Conservation (phyloP, 1,140 invertebrate genomes). For the Aphelenchoides fujianensis region DNA sequence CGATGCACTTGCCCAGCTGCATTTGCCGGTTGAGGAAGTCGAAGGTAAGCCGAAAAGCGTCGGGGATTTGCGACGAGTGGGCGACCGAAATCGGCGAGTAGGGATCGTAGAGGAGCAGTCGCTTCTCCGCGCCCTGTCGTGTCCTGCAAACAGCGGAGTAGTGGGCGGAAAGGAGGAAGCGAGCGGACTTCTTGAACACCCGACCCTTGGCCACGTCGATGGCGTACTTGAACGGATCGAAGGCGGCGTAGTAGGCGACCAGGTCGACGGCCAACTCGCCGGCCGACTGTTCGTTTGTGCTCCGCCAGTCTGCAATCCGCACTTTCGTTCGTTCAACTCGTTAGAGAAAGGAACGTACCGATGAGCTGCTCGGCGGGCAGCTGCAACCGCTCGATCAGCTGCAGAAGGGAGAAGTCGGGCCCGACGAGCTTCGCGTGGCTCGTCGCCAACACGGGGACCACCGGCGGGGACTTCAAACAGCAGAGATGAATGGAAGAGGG, state of each 20-base stretch:
- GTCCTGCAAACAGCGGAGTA: neutral
- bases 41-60: neutral
- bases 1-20: neutral
- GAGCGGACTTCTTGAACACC: conserved; percentile 13
- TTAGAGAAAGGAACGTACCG: no score
- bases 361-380: conserved; percentile 22
- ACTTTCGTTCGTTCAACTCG: conserved; percentile 3
- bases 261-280: conserved; percentile 35
- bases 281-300: conserved; percentile 32
- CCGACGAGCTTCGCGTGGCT: conserved; percentile 29
- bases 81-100: neutral
- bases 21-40: neutral
- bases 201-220: conserved; percentile 27
- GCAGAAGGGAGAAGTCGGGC: conserved; percentile 9
- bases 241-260: conserved; percentile 34
- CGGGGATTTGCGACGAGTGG: neutral
- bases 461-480: conserved; percentile 6
- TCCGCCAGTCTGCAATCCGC: conserved; percentile 40
- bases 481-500: neutral
- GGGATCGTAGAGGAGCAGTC: conserved; percentile 16
- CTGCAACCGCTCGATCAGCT: conserved; percentile 7
- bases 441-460: conserved; percentile 20
- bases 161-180: neutral
- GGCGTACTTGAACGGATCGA: conserved; percentile 14
- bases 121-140: neutral